Evolutionary conservation across 2,113 vertebrate genomes (phyloP).

Genomic region (Poicephalus gulielmi): DNA sequence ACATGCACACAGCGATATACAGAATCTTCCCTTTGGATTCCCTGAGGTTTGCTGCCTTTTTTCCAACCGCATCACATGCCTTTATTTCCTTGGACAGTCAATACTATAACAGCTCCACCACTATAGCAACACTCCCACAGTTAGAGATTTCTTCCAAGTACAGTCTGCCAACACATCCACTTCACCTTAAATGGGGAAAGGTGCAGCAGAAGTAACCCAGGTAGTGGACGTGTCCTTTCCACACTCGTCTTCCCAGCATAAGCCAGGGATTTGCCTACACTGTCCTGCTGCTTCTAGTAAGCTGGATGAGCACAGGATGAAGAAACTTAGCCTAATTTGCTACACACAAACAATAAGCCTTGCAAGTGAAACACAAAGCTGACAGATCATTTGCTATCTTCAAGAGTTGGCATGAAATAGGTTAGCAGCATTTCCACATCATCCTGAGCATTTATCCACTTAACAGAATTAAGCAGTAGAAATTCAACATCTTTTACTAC

Average conservation of each 20-base stretch:
- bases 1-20: fast-evolving
- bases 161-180: not conserved
- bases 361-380: not conserved
- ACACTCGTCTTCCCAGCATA: not conserved
- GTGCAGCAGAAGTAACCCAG: not conserved
- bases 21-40: not conserved
- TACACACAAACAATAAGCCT: not conserved
- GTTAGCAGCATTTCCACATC: not conserved
- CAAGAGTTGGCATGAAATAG: not conserved
- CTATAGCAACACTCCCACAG: not conserved
- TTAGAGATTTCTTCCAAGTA: not conserved
- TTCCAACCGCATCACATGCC: not conserved
- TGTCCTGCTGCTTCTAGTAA: not conserved
- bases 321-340: not conserved
- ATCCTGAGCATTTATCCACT: not conserved
- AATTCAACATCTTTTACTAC: not conserved
- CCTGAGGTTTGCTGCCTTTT: not conserved
- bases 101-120: not conserved
- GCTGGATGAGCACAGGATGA: not conserved
- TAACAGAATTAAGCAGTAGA: not conserved
- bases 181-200: not conserved
- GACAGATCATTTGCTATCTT: not conserved
- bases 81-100: not conserved
- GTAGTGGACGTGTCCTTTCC: not conserved
- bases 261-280: not conserved